Percentiles rank a stretch among this genome's conserved stretches.
Conservation (phyloP, 2,113 vertebrate genomes). For the Formicarius rufipectus region DNA sequence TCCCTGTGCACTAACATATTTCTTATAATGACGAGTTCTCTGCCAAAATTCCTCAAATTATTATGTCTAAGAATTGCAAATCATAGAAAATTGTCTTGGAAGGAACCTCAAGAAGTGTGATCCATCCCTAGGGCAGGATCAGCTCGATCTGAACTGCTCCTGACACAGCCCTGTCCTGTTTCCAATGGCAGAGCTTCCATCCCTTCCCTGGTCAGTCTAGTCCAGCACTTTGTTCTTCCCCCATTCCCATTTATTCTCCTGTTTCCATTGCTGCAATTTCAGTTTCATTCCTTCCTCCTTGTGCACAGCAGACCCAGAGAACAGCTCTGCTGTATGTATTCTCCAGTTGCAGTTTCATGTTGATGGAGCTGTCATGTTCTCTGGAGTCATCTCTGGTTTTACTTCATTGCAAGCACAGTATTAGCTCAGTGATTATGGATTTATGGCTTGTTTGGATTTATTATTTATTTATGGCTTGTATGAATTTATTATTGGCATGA, state of each 20-base stretch:
- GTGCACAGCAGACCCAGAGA: neutral
- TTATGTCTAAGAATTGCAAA: neutral
- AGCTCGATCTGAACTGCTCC: neutral
- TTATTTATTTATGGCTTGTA: neutral
- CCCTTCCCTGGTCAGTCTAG: neutral
- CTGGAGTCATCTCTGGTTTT: neutral
- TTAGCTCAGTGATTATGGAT: accelerated
- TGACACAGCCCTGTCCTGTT: neutral
- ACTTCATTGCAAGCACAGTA: too few species aligned
- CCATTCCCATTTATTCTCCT: neutral
- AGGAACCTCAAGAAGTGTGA: neutral
- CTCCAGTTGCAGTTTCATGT: neutral
- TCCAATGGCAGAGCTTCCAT: neutral
- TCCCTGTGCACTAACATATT: neutral
- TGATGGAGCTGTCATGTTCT: neutral
- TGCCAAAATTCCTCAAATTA: conserved; percentile 33
- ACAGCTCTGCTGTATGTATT: neutral
- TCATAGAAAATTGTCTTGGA: neutral
- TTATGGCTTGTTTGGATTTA: neutral
- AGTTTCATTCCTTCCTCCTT: neutral
- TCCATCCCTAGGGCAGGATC: neutral
- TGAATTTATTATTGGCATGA: neutral
- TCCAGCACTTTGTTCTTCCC: neutral
- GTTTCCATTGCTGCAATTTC: neutral
- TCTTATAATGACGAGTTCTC: neutral